Evolutionary conservation across 2,797 vertebrate species (phyloP).

Genomic region (Pyrrhura leucotis): DNA sequence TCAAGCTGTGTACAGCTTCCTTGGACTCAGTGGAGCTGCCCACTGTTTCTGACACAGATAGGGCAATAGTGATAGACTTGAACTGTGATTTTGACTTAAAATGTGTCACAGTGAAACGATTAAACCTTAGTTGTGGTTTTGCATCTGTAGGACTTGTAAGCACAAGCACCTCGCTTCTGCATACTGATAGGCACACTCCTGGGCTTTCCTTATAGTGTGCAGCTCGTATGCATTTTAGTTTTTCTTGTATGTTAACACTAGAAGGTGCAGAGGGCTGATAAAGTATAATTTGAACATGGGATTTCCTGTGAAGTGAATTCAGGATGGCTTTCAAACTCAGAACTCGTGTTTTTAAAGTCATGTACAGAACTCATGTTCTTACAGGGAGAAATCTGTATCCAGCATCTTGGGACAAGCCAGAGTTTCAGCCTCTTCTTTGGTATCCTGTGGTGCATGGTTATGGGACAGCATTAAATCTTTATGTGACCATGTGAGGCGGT

Average conservation of each 20-base stretch:
- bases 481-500: not conserved
- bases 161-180: not conserved
- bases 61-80: not conserved
- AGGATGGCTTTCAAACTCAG: not conserved
- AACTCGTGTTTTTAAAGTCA: not conserved
- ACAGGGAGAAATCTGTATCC: not conserved
- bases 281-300: not conserved
- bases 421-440: not conserved
- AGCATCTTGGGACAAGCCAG: not conserved
- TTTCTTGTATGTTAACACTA: not conserved
- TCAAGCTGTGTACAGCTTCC: not conserved
- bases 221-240: not conserved
- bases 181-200: not conserved
- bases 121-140: not conserved
- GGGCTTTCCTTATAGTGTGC: not conserved
- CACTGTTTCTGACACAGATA: not conserved
- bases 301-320: not conserved
- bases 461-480: not conserved
- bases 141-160: not conserved
- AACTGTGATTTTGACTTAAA: not conserved
- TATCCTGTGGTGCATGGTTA: not conserved
- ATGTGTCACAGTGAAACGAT: not conserved
- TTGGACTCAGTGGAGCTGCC: not conserved
- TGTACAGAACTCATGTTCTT: fast-evolving
- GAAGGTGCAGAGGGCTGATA: not conserved